phyloP scores from a whole-genome alignment of 2,888 invertebrate species.

The Pheosia tremula region DNA sequence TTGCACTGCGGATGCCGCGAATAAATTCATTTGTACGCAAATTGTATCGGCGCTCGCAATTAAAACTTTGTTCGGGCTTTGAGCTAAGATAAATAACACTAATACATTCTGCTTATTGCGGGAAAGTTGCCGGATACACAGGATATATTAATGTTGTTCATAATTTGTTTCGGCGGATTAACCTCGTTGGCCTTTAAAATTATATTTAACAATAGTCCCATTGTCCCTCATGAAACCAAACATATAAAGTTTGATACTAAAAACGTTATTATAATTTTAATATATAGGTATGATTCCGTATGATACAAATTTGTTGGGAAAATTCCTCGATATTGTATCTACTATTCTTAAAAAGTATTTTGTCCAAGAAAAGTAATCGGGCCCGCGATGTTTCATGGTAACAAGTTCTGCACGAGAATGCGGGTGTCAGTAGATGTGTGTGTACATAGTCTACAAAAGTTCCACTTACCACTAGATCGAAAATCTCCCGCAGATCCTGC shows the following conservation, averaged over 20 bases:
- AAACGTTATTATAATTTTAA: slow-evolving; percentile 25
- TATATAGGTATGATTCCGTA: neutral
- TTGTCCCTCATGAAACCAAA: slow-evolving; percentile 61
- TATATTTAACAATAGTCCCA: slow-evolving; percentile 63
- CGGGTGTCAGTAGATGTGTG: slow-evolving; percentile 24
- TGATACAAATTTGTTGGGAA: too few species aligned
- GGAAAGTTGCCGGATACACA: slow-evolving; percentile 78
- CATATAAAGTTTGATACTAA: slow-evolving; percentile 46
- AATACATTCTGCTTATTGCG: slow-evolving; percentile 84
- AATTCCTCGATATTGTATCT: too few species aligned
- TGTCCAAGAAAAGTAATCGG: slow-evolving; percentile 18
- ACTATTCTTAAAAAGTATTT: neutral
- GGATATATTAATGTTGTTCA: slow-evolving; percentile 83
- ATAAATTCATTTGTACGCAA: slow-evolving; percentile 85
- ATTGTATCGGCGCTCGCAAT: slow-evolving; percentile 85
- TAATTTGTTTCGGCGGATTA: slow-evolving; percentile 82
- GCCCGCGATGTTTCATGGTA: slow-evolving; percentile 26
- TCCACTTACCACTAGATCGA: slow-evolving; percentile 23
- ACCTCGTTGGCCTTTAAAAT: slow-evolving; percentile 71
- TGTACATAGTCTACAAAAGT: slow-evolving; percentile 31
- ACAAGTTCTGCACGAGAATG: slow-evolving; percentile 35
- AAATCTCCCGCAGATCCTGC: slow-evolving; percentile 14
- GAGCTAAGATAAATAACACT: slow-evolving; percentile 84
- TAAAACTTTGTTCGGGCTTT: slow-evolving; percentile 83
- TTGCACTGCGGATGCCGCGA: slow-evolving; percentile 81